A percentile compares a stretch with the other conserved stretches of the same genome.
Evolutionary conservation across 1,140 invertebrate genomes (phyloP).

Genomic region (Drosophila navojoa): DNA sequence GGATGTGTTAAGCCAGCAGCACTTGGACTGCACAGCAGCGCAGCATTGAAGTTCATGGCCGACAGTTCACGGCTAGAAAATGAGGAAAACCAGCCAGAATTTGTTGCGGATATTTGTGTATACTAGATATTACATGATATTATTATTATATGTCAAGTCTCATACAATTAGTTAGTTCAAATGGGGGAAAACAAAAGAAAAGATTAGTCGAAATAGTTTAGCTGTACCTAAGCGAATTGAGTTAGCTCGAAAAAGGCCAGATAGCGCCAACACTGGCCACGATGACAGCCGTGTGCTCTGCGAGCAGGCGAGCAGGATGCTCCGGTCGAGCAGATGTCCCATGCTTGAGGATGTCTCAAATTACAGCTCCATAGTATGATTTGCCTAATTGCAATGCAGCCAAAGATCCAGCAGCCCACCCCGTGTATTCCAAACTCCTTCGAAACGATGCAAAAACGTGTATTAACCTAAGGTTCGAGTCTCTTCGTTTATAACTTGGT

Average conservation of each 20-base stretch:
- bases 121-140: no score
- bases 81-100: not conserved
- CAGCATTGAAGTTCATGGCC: conserved; percentile 70
- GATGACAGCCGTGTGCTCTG: not conserved
- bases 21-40: conserved; percentile 7
- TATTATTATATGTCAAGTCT: no score
- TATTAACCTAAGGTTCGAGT: not conserved
- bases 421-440: not conserved
- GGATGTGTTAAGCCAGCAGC: conserved; percentile 65
- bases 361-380: conserved; percentile 66
- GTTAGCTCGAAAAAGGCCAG: not conserved
- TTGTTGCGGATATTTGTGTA: no score
- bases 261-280: not conserved
- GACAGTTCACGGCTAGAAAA: conserved; percentile 47
- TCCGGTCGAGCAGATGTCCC: conserved; percentile 6
- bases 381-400: conserved; percentile 64
- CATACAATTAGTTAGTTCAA: no score
- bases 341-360: conserved; percentile 61
- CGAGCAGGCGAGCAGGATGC: conserved; percentile 41
- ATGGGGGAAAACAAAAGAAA: no score
- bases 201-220: no score
- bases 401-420: not conserved
- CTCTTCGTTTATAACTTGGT: conserved; percentile 3
- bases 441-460: not conserved
- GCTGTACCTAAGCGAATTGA: no score